Conservation (phyloP, 1,140 invertebrate species). For the Drosophila kanapiae region DNA sequence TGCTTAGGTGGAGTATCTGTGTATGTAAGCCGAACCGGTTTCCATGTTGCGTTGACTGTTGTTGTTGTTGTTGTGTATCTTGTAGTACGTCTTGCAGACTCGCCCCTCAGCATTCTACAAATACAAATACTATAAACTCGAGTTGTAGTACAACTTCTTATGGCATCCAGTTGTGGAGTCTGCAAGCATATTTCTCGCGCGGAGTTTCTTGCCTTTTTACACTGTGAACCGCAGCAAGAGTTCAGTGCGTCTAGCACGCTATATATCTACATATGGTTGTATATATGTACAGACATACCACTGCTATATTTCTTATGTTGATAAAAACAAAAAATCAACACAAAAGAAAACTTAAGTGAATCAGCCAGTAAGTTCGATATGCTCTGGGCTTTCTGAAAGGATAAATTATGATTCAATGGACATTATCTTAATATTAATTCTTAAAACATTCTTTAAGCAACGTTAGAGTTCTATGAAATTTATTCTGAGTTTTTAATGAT, state of each 20-base stretch:
- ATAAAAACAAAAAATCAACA: not conserved
- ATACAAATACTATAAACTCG: constrained; percentile 78
- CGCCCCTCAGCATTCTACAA: constrained; percentile 70
- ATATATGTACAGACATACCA: not conserved
- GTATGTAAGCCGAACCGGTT: constrained; percentile 63
- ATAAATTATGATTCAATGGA: constrained; percentile 12
- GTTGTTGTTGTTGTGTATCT: constrained; percentile 43
- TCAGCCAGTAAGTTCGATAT: constrained; percentile 1
- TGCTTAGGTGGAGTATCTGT: constrained; percentile 23
- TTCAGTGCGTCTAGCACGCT: constrained; percentile 14
- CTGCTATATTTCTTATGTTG: not conserved
- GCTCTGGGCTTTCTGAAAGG: not conserved
- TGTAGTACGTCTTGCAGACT: constrained; percentile 46
- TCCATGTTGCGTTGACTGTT: constrained; percentile 70
- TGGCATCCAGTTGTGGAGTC: constrained; percentile 60
- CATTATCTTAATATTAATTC: not conserved
- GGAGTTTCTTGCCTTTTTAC: constrained; percentile 16
- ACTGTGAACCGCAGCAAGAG: constrained; percentile 2
- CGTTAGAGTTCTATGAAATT: not conserved
- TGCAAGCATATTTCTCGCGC: constrained; percentile 30
- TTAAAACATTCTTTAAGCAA: not conserved
- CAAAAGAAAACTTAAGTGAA: constrained; percentile 17
- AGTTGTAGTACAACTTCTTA: constrained; percentile 80
- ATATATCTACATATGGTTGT: not conserved
- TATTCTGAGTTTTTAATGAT: not conserved